Percentiles rank a stretch among this genome's conserved stretches.
phyloP scores from a whole-genome alignment of 2,797 vertebrate species.

The Chanos chanos region DNA sequence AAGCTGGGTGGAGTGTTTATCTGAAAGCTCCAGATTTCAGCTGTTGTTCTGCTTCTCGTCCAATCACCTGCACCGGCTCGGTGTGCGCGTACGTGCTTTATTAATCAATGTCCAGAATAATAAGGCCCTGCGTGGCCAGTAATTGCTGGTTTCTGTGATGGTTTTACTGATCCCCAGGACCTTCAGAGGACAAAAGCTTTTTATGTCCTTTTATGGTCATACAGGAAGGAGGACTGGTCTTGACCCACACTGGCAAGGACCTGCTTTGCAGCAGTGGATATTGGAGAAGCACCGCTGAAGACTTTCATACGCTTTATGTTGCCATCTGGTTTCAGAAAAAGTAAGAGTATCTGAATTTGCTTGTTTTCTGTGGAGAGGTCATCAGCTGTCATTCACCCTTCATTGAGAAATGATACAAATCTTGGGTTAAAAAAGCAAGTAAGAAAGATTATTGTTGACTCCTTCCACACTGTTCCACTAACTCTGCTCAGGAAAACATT shows the following conservation, averaged over 20 bases:
- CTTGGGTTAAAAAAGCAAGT: too few relatives aligned
- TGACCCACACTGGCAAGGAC: too few relatives aligned
- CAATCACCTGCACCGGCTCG: conserved; percentile 53
- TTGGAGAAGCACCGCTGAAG: not conserved
- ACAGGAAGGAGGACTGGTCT: conserved; percentile 8
- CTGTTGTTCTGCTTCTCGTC: conserved; percentile 44
- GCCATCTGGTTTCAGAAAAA: too few relatives aligned
- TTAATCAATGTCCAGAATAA: conserved; percentile 68
- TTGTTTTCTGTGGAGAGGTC: too few relatives aligned
- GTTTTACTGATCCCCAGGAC: conserved; percentile 44
- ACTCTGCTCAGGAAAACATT: too few relatives aligned
- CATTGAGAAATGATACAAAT: too few relatives aligned
- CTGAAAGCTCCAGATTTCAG: conserved; percentile 66
- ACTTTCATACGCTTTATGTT: too few relatives aligned
- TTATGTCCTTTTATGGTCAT: conserved; percentile 19
- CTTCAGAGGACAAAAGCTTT: conserved; percentile 20
- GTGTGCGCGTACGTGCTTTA: conserved; percentile 50
- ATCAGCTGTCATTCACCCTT: too few relatives aligned
- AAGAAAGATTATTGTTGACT: too few relatives aligned
- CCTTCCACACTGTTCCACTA: too few relatives aligned
- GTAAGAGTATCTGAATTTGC: too few relatives aligned
- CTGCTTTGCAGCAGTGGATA: too few relatives aligned
- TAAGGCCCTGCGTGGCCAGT: conserved; percentile 50
- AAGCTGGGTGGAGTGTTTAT: conserved; percentile 61
- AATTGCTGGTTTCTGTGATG: conserved; percentile 55